Evolutionary conservation across 2,888 invertebrate genomes (phyloP), one percentile per base, ranked within the genome.

Genomic region (Criorhina ranunculi): DNA sequence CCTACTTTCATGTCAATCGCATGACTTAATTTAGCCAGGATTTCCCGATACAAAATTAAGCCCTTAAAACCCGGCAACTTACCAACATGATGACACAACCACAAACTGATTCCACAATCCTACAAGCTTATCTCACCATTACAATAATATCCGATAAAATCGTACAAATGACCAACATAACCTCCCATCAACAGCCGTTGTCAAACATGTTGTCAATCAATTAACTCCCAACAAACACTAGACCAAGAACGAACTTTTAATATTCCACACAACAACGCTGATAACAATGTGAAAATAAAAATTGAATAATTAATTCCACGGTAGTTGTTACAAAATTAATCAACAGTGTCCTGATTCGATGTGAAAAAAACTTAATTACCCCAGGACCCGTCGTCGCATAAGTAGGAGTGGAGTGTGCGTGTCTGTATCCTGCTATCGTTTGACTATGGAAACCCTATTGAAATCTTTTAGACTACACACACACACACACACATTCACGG

Each of bases 141-240:
- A 66, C 42, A 33, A 57, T 19, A 53, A 12, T 35, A 33, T n/a
- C 53, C 7, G 42, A 44, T 46, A 55, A 46, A 59, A 17, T 60
- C 9, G 24, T 35, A 35, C n/a, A 51, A 77, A 69, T 57, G 60
- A 24, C 62, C 62, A 33, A 46, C 46, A 64, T 57, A 62, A 70
- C 31, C 55, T 78, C 42, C 49, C 57, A 57, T 78, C 49, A 46
- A 37, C 70, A 70, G 49, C 5, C 5, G 11, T 12, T 64, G 55
- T 64, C 70, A 70, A 64, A 72, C 62, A 31, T 33, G 62, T 49
- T 78, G 78, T 70, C 62, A 78, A 78, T 64, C 70, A 70, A 78
- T 78, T 57, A 70, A 55, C 11, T 53, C 8, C 33, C 2, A 17
- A n/a, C 7, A 17, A 29, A 46, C 51, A 31, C 12, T 40, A 69